Conservation (phyloP, 2,888 invertebrate genomes). For the Labia minor region DNA sequence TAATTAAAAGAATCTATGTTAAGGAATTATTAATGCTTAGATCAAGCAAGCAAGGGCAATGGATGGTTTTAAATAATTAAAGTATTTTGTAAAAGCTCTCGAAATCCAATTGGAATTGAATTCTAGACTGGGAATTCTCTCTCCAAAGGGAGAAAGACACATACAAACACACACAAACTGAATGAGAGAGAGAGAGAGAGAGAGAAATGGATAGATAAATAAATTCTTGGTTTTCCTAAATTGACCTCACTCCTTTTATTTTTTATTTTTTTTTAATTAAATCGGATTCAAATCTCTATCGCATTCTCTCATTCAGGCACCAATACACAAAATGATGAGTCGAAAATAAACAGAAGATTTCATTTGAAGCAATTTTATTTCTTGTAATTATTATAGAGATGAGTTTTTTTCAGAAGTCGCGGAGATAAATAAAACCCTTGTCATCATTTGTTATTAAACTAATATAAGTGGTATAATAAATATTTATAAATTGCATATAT, state of each 20-base stretch:
- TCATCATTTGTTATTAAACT: no score
- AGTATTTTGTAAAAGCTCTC: not conserved
- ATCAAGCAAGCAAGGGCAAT: not conserved
- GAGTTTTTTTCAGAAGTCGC: no score
- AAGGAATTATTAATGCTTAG: conserved; percentile 7
- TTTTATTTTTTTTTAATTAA: conserved; percentile 13
- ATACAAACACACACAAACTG: no score
- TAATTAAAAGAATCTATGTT: not conserved
- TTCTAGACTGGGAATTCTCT: not conserved
- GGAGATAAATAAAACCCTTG: no score
- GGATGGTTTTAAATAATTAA: conserved; percentile 2
- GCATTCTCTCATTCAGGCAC: not conserved
- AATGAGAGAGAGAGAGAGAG: no score
- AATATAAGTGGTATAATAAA: no score
- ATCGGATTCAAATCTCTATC: conserved; percentile 3
- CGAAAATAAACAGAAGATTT: no score
- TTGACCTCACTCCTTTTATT: conserved; percentile 2
- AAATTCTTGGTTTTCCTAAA: not conserved
- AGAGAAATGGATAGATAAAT: no score
- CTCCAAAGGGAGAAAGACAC: not conserved
- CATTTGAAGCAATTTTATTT: no score
- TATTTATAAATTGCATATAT: no score
- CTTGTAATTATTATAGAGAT: no score
- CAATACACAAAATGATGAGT: not conserved
- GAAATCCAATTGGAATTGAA: not conserved